A percentile compares a stretch with the other conserved stretches of the same genome.
Conservation (phyloP, 1,140 invertebrate species). For the Musca domestica region DNA sequence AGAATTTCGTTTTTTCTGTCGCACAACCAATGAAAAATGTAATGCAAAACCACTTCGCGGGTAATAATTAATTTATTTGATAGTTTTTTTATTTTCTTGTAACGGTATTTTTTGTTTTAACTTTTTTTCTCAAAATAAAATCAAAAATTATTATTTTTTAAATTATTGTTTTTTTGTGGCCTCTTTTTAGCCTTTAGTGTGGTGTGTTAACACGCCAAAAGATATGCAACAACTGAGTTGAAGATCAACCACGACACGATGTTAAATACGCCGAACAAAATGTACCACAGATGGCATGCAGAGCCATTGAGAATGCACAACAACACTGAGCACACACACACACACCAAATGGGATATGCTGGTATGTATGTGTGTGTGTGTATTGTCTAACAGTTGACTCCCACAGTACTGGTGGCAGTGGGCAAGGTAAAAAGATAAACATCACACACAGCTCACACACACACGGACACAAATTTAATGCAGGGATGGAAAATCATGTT, state of each 20-base stretch:
- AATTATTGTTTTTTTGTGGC: not conserved
- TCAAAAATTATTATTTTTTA: not conserved
- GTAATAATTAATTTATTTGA: no score
- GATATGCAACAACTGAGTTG: constrained; percentile 29
- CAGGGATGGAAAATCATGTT: no score
- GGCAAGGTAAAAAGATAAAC: no score
- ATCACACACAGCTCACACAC: no score
- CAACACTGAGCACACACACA: not conserved
- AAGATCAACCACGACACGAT: constrained; percentile 27
- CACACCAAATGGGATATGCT: not conserved
- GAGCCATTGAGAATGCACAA: not conserved
- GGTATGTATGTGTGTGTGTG: no score
- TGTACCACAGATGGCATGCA: no score
- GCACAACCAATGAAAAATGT: no score
- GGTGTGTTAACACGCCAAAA: constrained; percentile 23
- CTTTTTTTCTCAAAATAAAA: constrained; percentile 10
- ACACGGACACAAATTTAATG: no score
- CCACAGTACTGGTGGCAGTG: not conserved
- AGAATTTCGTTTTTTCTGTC: no score
- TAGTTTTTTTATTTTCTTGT: no score
- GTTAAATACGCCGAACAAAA: constrained; percentile 28
- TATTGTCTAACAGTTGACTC: not conserved
- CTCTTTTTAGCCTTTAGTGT: not conserved
- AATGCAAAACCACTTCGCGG: no score
- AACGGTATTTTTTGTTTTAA: constrained; percentile 4